These are phyloP conservation scores for Stegostoma tigrinum DNA, from an alignment of 2,113 vertebrate genomes.

Conservation along the genomic window DNA sequence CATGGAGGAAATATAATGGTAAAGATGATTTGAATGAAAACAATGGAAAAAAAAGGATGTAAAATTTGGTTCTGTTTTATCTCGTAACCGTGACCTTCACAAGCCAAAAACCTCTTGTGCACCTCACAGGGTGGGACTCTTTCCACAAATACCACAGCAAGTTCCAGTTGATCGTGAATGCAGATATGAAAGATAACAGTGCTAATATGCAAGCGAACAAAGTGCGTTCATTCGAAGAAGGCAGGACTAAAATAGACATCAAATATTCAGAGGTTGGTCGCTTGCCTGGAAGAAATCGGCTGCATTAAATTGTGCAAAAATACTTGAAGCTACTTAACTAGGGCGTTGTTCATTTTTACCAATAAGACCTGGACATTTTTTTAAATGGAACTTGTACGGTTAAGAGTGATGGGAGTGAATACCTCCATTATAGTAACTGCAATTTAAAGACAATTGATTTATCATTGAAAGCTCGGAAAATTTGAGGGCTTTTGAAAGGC, in stretches of 20 bases:
- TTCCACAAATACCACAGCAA: slow-evolving; percentile 29
- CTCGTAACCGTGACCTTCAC: slow-evolving; percentile 5
- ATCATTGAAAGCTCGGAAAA: background rate
- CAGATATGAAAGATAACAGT: slow-evolving; percentile 4
- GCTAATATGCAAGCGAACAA: background rate
- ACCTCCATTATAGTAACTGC: background rate
- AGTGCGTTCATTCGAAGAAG: background rate
- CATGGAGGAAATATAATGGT: too few species aligned
- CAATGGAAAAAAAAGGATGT: slow-evolving; percentile 27
- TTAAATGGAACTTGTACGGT: background rate
- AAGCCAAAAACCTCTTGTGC: background rate
- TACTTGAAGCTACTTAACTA: background rate
- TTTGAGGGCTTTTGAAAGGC: background rate
- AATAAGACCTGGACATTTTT: background rate
- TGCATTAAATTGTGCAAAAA: background rate
- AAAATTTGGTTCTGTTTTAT: slow-evolving; percentile 14
- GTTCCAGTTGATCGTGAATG: background rate
- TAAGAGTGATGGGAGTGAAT: background rate
- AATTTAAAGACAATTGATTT: background rate
- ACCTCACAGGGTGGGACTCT: background rate
- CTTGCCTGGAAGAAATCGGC: background rate
- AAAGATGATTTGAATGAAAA: background rate
- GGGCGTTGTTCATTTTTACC: background rate
- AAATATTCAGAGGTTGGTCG: background rate
- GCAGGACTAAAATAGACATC: slow-evolving; percentile 17